phyloP scores from a whole-genome alignment of 2,888 invertebrate species.

The Hypercompe scribonia region DNA sequence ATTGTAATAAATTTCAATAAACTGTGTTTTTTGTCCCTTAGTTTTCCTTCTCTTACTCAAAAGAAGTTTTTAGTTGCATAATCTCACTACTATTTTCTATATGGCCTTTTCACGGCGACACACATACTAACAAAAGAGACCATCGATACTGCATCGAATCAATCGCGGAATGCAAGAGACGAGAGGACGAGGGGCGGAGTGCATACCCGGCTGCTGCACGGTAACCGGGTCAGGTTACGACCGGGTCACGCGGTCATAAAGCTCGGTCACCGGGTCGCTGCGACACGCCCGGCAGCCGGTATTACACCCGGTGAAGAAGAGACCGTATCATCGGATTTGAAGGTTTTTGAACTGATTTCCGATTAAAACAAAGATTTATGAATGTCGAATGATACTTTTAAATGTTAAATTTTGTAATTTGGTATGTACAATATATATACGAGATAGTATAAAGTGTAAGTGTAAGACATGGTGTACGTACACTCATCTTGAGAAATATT shows the following conservation, averaged over 20 bases:
- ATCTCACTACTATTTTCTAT: conserved; percentile 10
- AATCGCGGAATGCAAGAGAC: conserved; percentile 69
- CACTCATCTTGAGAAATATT: too few species aligned
- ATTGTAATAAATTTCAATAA: neutral
- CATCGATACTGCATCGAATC: conserved; percentile 61
- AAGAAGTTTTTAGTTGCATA: conserved; percentile 10
- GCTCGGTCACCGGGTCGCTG: conserved; percentile 67
- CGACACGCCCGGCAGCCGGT: conserved; percentile 58
- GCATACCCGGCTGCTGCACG: conserved; percentile 58
- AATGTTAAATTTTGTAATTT: neutral
- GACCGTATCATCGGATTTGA: conserved; percentile 52
- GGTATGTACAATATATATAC: neutral
- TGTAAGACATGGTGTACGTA: too few species aligned
- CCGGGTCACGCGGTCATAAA: conserved; percentile 77
- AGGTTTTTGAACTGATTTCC: conserved; percentile 49
- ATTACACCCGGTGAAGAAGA: conserved; percentile 39
- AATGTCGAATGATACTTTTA: neutral
- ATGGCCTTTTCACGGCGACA: conserved; percentile 28
- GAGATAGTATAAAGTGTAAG: too few species aligned
- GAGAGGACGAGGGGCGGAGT: conserved; percentile 46
- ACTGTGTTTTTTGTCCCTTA: neutral
- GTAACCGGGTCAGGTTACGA: conserved; percentile 59
- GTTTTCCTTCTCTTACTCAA: neutral
- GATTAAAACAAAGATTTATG: neutral
- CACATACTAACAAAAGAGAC: conserved; percentile 44